These are phyloP conservation scores for Parnassius apollo DNA, from an alignment of 2,888 invertebrate species.

Conservation along the genomic window DNA sequence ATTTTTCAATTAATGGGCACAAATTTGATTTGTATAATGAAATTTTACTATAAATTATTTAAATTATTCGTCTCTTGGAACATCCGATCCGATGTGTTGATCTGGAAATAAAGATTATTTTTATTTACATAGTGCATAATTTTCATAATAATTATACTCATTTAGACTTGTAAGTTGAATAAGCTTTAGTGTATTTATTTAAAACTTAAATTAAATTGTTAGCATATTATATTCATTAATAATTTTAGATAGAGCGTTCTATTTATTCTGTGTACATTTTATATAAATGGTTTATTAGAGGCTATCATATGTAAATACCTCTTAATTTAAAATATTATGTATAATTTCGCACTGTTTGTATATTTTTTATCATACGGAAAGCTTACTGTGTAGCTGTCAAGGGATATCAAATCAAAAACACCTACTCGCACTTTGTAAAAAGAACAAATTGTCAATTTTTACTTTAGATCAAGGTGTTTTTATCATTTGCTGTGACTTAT, in stretches of 20 bases:
- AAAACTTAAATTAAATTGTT: constrained; percentile 27
- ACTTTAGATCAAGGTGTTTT: background rate
- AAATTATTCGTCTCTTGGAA: background rate
- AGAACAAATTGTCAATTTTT: background rate
- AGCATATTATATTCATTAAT: constrained; percentile 45
- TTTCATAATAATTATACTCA: constrained; percentile 76
- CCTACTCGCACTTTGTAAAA: background rate
- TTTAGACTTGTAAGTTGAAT: constrained; percentile 59
- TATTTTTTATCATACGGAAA: constrained; percentile 31
- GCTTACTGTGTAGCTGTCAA: constrained; percentile 19
- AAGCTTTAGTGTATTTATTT: constrained; percentile 72
- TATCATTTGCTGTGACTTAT: constrained; percentile 38
- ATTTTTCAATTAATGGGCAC: constrained; percentile 41
- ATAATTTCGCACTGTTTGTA: constrained; percentile 30
- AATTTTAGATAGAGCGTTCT: constrained; percentile 55
- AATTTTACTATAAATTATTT: constrained; percentile 31
- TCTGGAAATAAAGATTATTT: constrained; percentile 29
- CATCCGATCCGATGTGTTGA: constrained; percentile 27
- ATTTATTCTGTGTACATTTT: constrained; percentile 69
- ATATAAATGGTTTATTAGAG: constrained; percentile 63
- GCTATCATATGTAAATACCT: constrained; percentile 74
- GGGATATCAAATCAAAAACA: constrained; percentile 3
- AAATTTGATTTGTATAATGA: constrained; percentile 38
- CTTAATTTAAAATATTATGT: constrained; percentile 50
- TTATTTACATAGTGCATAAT: constrained; percentile 57